Evolutionary conservation across 2,888 invertebrate species (phyloP).

Genomic region (Idaea dimidiata): DNA sequence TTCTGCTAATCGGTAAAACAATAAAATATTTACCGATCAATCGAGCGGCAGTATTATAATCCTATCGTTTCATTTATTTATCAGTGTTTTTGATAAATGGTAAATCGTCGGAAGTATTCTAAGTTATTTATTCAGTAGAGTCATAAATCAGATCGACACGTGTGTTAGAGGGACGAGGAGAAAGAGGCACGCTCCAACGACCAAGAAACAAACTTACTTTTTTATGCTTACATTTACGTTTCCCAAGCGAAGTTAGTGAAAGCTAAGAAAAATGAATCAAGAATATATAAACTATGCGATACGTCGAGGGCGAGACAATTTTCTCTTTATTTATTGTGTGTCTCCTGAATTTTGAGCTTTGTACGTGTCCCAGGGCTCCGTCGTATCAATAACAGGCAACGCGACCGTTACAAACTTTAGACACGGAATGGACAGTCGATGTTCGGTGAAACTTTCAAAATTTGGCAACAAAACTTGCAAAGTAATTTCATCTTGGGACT

Average conservation of each 20-base stretch:
- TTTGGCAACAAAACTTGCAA: constrained; percentile 70
- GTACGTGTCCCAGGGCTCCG: constrained; percentile 42
- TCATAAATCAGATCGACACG: constrained; percentile 74
- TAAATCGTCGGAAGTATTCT: constrained; percentile 44
- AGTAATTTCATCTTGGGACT: constrained; percentile 65
- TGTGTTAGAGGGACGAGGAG: constrained; percentile 43
- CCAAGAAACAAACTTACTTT: constrained; percentile 51
- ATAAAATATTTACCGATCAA: constrained; percentile 49
- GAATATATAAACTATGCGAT: constrained; percentile 57
- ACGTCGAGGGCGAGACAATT: constrained; percentile 55
- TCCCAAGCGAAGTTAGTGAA: constrained; percentile 48
- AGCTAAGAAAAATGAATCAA: constrained; percentile 52
- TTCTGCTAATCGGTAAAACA: constrained; percentile 38
- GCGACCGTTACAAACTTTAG: neutral
- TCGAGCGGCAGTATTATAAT: constrained; percentile 34
- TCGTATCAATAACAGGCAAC: constrained; percentile 65
- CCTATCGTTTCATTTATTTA: constrained; percentile 23
- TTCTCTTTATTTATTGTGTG: constrained; percentile 60
- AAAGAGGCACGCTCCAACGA: constrained; percentile 39
- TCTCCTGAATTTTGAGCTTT: constrained; percentile 55
- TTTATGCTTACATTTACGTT: constrained; percentile 47
- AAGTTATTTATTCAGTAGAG: constrained; percentile 67
- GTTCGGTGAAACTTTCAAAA: constrained; percentile 52
- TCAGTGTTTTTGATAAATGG: constrained; percentile 31
- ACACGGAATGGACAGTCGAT: constrained; percentile 59